These are phyloP conservation scores for Bembecia ichneumoniformis DNA, from an alignment of 2,888 invertebrate genomes.

Conservation along the genomic window DNA sequence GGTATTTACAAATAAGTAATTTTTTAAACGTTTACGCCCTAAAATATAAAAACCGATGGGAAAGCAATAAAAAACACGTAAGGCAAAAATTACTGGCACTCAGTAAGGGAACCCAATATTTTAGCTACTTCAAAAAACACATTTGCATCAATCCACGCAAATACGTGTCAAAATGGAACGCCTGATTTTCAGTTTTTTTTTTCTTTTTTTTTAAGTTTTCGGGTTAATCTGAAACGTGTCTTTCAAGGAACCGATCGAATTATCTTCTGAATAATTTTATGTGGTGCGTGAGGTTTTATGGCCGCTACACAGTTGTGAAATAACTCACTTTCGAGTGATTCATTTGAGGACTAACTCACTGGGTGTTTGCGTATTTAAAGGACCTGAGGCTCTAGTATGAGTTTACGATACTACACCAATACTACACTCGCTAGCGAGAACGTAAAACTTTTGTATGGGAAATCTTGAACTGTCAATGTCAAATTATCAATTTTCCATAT, in stretches of 20 bases:
- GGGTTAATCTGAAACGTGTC: constrained; percentile 12
- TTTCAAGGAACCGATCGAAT: constrained; percentile 51
- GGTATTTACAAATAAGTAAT: too few species aligned
- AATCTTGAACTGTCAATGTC: too few species aligned
- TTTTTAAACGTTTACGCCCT: too few species aligned
- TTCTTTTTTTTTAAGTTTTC: constrained; percentile 9
- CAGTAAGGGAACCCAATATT: neutral
- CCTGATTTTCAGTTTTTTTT: neutral
- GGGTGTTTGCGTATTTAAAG: too few species aligned
- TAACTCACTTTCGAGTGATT: constrained; percentile 1
- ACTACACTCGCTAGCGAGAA: too few species aligned
- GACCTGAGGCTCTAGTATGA: too few species aligned
- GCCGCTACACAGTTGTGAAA: constrained; percentile 34
- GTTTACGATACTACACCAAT: too few species aligned
- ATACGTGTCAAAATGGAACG: neutral
- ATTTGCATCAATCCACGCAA: neutral
- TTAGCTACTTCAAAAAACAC: neutral
- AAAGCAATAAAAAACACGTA: neutral
- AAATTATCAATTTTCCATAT: too few species aligned
- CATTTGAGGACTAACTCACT: neutral
- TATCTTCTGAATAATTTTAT: constrained; percentile 48
- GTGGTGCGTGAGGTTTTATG: constrained; percentile 27
- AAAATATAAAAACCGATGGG: neutral
- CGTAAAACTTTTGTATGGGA: too few species aligned
- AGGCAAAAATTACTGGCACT: neutral